A percentile compares a stretch with the other conserved stretches of the same genome.
Evolutionary conservation across 23 tunicate genomes (phyloP).

Genomic region (Phallusia fumigata): DNA sequence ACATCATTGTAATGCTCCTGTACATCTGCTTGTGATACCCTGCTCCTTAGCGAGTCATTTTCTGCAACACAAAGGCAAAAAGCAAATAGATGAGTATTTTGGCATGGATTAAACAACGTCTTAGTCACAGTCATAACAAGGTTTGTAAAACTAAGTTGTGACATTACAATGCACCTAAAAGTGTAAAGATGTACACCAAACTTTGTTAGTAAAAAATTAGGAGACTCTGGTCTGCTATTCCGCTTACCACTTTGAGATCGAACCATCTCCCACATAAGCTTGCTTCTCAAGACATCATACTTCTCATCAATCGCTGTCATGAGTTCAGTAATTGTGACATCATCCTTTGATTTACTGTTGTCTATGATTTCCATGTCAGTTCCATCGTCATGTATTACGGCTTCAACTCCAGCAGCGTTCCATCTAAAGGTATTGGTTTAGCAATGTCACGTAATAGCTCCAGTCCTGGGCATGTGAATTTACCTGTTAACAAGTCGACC

Average conservation of each 20-base stretch:
- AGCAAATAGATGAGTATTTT: no score
- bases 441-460: no score
- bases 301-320: slow-evolving; percentile 64
- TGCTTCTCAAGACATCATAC: slow-evolving; percentile 61
- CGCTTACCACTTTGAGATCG: slow-evolving; percentile 29
- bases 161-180: no score
- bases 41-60: slow-evolving; percentile 14
- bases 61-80: slow-evolving; percentile 25
- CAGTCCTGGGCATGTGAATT: not conserved
- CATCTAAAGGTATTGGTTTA: slow-evolving; percentile 50
- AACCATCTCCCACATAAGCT: slow-evolving; percentile 61
- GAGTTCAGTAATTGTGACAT: slow-evolving; percentile 45
- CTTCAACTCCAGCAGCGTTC: slow-evolving; percentile 75
- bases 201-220: no score
- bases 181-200: no score
- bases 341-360: slow-evolving; percentile 18
- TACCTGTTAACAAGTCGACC: slow-evolving; percentile 69
- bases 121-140: no score
- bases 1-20: slow-evolving; percentile 18
- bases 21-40: not conserved
- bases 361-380: slow-evolving; percentile 42
- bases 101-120: no score
- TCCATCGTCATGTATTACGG: slow-evolving; percentile 84
- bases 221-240: no score
- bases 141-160: no score